phyloP scores from a whole-genome alignment of 2,888 invertebrate genomes.

The Oxyscelio sp. region DNA sequence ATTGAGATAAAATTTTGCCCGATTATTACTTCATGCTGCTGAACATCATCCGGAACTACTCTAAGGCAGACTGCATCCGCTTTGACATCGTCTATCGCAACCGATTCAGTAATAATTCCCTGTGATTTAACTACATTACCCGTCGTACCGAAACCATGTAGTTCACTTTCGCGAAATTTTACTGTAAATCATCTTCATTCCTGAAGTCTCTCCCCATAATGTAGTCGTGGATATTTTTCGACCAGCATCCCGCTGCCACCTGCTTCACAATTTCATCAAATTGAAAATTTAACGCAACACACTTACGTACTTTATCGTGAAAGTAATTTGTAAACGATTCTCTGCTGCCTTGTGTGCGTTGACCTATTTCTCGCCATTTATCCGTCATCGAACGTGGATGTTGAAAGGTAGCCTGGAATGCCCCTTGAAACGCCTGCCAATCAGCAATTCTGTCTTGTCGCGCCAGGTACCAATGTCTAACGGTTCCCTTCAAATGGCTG shows the following conservation, averaged over 20 bases:
- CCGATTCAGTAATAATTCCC: constrained; percentile 25
- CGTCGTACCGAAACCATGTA: constrained; percentile 55
- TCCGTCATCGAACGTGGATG: no score
- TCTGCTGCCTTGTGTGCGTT: no score
- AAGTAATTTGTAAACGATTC: no score
- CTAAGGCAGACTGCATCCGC: constrained; percentile 51
- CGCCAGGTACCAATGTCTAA: no score
- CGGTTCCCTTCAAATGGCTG: no score
- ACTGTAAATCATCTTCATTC: not conserved
- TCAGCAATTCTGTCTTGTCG: no score
- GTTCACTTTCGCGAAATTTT: constrained; percentile 19
- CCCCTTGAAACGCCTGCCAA: no score
- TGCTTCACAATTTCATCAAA: constrained; percentile 17
- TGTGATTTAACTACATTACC: constrained; percentile 30
- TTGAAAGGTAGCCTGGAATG: no score
- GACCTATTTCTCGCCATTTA: no score
- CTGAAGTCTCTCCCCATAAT: constrained; percentile 11
- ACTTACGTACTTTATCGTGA: no score
- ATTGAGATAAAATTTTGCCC: constrained; percentile 12
- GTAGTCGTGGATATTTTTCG: constrained; percentile 5
- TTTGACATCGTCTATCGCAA: constrained; percentile 57
- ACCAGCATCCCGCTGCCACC: constrained; percentile 3
- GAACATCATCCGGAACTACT: constrained; percentile 25
- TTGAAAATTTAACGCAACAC: no score
- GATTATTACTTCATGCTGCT: constrained; percentile 5